These are phyloP conservation scores for Scolopax rusticola DNA, from an alignment of 2,797 vertebrate species.

Conservation along the genomic window DNA sequence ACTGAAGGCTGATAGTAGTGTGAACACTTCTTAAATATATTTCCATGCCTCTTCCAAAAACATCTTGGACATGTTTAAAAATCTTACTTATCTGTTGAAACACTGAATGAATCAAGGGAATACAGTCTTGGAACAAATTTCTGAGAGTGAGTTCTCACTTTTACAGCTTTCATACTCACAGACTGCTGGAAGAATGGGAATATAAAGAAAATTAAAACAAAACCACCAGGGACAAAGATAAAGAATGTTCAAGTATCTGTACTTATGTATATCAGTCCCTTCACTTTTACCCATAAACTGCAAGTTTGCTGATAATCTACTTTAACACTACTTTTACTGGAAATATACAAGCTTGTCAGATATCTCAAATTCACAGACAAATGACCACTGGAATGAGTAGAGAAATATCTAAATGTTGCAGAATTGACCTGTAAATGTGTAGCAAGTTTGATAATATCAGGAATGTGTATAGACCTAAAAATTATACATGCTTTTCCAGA, in stretches of 20 bases:
- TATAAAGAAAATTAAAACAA: not conserved
- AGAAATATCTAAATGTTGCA: not conserved
- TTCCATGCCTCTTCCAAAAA: not conserved
- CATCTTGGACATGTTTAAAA: not conserved
- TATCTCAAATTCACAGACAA: not conserved
- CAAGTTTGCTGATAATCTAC: not conserved
- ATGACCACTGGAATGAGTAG: not conserved
- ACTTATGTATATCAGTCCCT: not conserved
- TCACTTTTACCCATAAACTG: not conserved
- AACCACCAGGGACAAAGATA: fast-evolving
- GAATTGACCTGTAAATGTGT: not conserved
- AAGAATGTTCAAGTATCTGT: not conserved
- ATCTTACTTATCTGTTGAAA: not conserved
- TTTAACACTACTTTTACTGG: not conserved
- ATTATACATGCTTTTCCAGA: not conserved
- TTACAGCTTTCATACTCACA: not conserved
- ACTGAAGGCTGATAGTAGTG: not conserved
- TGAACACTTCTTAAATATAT: not conserved
- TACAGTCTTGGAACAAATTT: not conserved
- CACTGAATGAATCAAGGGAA: not conserved
- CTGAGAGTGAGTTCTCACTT: not conserved
- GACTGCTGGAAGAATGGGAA: not conserved
- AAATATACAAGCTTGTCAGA: not conserved
- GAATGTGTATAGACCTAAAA: not conserved
- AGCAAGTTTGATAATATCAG: not conserved